phyloP scores from a whole-genome alignment of 2,888 invertebrate genomes.

The Mantis religiosa region DNA sequence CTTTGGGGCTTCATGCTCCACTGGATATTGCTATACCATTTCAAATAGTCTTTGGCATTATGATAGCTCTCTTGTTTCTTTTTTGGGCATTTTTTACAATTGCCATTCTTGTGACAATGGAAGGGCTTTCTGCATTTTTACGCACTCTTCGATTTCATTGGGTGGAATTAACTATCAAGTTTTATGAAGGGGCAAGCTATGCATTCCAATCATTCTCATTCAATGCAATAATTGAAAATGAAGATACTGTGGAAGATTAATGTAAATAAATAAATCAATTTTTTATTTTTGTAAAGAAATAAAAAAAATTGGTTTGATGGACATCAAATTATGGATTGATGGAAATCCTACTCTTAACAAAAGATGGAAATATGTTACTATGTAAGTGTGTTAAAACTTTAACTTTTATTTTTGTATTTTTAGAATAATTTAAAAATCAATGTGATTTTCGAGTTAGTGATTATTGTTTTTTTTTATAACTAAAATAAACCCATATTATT shows the following conservation, averaged over 20 bases:
- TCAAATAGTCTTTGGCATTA: slow-evolving; percentile 36
- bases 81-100: slow-evolving; percentile 53
- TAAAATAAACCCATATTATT: too few relatives aligned
- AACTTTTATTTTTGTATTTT: too few relatives aligned
- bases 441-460: too few relatives aligned
- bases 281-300: too few relatives aligned
- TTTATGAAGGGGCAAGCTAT: slow-evolving; percentile 63
- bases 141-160: slow-evolving; percentile 59
- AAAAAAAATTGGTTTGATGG: too few relatives aligned
- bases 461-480: too few relatives aligned
- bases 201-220: slow-evolving; percentile 65
- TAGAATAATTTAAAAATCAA: too few relatives aligned
- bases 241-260: slow-evolving; percentile 35
- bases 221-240: slow-evolving; percentile 50
- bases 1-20: slow-evolving; percentile 40
- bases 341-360: too few relatives aligned
- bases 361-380: too few relatives aligned
- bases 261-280: too few relatives aligned
- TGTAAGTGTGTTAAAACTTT: too few relatives aligned
- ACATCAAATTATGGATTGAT: too few relatives aligned
- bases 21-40: background rate
- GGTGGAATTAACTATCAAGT: slow-evolving; percentile 75
- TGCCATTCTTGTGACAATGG: slow-evolving; percentile 56
- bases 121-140: slow-evolving; percentile 58
- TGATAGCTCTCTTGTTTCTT: slow-evolving; percentile 48